Base-by-base conservation (phyloP, 2,888 invertebrate species). In the Serripes groenlandicus region DNA sequence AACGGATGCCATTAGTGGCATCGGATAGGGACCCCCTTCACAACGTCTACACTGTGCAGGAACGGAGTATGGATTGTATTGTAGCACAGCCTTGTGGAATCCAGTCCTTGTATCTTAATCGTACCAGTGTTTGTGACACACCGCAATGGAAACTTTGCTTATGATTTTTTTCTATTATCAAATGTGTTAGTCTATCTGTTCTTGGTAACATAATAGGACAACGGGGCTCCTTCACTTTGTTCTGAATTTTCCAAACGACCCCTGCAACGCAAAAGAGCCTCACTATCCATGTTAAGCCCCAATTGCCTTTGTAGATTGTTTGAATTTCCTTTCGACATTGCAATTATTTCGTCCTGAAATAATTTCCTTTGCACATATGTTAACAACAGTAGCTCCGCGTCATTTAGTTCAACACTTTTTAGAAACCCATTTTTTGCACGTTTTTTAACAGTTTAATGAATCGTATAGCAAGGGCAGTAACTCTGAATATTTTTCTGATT, bases 371-470 rank as follows among this genome's bases (percentile, higher is more conserved):
- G 72, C 28, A 42, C 49, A 69, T 69, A 49, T 30, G 28, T 23
- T 34, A 74, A 28, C 79, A 74, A 79, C 69, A 74, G 35, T 18
- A 21, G 42, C 37, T 79, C 74, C 32, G 79, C 74, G 0, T 37
- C 52, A 11, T 60, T n/a, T 28, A 79, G 28, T 35, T 79, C 79
- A 23, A n/a, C 23, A 21, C 28, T 4, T 32, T 54, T 35, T 23
- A 68, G 35, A 18, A 15, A 15, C 9, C 60, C 28, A 5, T 60
- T 23, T 28, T 60, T 60, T 23, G 26, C 23, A 34, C 28, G 7
- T 26, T 35, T 79, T 49, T 73, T 23, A 30, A 26, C 9, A 26
- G 26, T 15, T 68, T 37, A n/a, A 62, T 35, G 60, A 74, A 62
- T 23, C 71, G 64, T 18, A 32, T 15, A 42, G n/a, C 28, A 26